Base-by-base conservation (phyloP, 2,113 vertebrate species). In the Sisor rabdophorus region DNA sequence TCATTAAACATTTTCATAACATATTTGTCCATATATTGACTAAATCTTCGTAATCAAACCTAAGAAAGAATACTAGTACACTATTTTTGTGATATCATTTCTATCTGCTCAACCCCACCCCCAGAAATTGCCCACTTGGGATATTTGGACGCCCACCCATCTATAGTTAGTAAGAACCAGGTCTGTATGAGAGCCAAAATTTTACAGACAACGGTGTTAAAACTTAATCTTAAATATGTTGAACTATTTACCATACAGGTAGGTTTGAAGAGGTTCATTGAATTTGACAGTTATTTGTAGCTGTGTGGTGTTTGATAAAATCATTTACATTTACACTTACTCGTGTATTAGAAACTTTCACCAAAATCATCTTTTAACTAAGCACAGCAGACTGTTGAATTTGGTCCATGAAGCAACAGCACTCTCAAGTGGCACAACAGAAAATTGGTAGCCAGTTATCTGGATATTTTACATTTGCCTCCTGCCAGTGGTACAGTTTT, bases 361-460 rank as follows among this genome's bases (percentile, higher is more conserved):
- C 28, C 28, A 16, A 36, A 20, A 36, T 30, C 17, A 36, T 4
- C 17, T 11, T 4, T 36, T 36, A 36, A 60, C 8, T 11, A 3
- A 32, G 10, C 10, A 4, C 2, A 22, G 20, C 20, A 44, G 61
- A 64, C n/a, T n/a, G n/a, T n/a, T 64, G 20, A 64, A 11, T 9
- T 64, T 22, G 32, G 19, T 40, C 20, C 40, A 44, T 12, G 61
- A 64, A 4, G 20, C 32, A 64, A 64, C 61, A 64, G 61, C 44
- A 32, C 61, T 22, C 61, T 32, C 61, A 64, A 64, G 61, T 64
- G 61, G 61, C 20, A 22, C 36, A 22, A 64, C 20, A 44, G 32
- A 64, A 44, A 44, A 64, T 40, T 36, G 32, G 8, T 40, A 40
- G 19, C 59, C 7, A 24, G 4, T 47, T 1, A 11, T 65, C 22